Evolutionary conservation across 2,113 vertebrate genomes (phyloP), one percentile per base, ranked within the genome.

Genomic region (Micronycteris hirsuta): DNA sequence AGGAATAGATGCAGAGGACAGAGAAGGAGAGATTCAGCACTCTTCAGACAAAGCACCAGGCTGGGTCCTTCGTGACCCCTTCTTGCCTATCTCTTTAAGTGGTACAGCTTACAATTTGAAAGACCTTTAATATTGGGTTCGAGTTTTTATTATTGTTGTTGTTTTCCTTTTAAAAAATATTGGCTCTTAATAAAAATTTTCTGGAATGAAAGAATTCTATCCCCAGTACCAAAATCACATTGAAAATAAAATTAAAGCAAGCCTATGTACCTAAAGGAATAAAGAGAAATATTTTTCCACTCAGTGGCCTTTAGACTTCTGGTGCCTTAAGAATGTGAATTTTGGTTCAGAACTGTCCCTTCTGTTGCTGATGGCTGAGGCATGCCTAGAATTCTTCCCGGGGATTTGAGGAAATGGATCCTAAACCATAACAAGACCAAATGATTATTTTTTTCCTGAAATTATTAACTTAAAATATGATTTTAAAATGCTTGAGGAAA

Each of bases 81-180:
- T 43, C 54, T 54, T 9, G 10, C 45, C 31, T 76, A 65, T 13
- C 22, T 41, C n/a, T 45, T 31, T 33, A 71, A 22, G 36, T n/a
- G 61, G 22, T 49, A 76, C n/a, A 89, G 33, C 20, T 56, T 54
- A 68, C 20, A 24, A 80, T 95, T 73, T 86, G 67, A 56, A 92
- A 96, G 88, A 31, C 12, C 38, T 93, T 86, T 71, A 91, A 80
- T 89, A 58, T 19, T 28, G 16, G 49, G 45, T 54, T 36, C 26
- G 65, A 80, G n/a, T 63, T 92, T 95, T 73, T n/a, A 61, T 94
- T 82, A 33, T 95, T 93, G 73, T 65, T 86, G 80, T 54, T 85
- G 20, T 86, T 93, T 74, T 61, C 12, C 17, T 89, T 93, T 38
- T 0, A n/a, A 83, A 93, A 96, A 73, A 33, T 24, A 52, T 31